Conservation (phyloP, 2,113 vertebrate genomes). For the Pelecanus crispus region DNA sequence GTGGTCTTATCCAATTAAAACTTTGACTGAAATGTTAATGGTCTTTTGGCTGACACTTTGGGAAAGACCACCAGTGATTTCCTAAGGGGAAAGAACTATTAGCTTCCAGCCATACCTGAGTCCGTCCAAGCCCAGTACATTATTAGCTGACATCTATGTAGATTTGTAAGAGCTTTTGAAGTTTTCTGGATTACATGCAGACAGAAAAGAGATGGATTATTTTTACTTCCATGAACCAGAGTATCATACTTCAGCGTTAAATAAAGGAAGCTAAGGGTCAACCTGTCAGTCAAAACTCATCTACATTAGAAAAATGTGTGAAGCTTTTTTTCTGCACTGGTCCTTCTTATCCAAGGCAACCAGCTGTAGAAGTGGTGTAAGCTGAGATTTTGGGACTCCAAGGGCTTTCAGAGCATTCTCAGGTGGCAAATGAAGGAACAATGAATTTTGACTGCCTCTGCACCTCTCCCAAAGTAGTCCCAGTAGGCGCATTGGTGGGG, state of each 20-base stretch:
- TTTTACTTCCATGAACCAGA: background rate
- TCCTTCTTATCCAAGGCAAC: background rate
- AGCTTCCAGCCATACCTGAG: background rate
- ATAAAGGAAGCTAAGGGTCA: slow-evolving; percentile 28
- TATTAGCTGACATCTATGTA: background rate
- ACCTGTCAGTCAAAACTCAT: slow-evolving; percentile 26
- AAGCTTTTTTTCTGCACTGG: background rate
- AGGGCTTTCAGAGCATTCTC: background rate
- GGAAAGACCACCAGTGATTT: slow-evolving; percentile 2
- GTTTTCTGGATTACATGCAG: background rate
- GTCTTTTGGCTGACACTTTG: background rate
- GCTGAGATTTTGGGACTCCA: background rate
- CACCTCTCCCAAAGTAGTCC: background rate
- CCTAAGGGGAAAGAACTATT: background rate
- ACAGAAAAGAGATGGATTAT: background rate
- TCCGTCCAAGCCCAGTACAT: background rate
- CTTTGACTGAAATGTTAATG: background rate
- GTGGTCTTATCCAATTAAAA: background rate
- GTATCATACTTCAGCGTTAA: slow-evolving; percentile 1
- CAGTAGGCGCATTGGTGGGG: accelerated
- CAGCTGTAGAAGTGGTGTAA: background rate
- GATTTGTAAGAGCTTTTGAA: background rate
- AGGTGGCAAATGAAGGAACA: background rate
- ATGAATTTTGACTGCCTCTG: background rate
- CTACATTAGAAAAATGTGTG: background rate